Evolutionary conservation across 1,140 invertebrate species (phyloP).

Genomic region (Atta texana): DNA sequence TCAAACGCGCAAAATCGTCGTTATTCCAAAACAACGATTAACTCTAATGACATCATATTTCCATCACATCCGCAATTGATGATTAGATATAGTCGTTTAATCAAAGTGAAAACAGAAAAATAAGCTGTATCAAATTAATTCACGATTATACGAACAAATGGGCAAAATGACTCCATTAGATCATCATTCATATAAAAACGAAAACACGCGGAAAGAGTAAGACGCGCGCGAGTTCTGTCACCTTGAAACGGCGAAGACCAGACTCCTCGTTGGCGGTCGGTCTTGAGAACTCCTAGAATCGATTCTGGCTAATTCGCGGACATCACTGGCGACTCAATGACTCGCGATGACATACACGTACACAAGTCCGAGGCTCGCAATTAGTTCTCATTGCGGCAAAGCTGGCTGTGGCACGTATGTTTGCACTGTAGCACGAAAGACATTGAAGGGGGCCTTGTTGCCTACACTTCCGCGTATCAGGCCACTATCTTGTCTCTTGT

Average conservation of each 20-base stretch:
- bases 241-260: not conserved
- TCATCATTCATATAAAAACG: slow-evolving; percentile 13
- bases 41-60: slow-evolving; percentile 11
- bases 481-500: slow-evolving; percentile 79
- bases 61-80: not conserved
- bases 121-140: not conserved
- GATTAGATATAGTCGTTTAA: slow-evolving; percentile 1
- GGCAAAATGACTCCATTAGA: slow-evolving; percentile 13
- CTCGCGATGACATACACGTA: slow-evolving; percentile 24
- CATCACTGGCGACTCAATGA: slow-evolving; percentile 28
- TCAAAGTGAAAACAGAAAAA: not conserved
- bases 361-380: slow-evolving; percentile 65
- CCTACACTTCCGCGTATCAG: slow-evolving; percentile 84
- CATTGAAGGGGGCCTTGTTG: slow-evolving; percentile 85
- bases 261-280: slow-evolving; percentile 4
- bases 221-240: not conserved
- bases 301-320: slow-evolving; percentile 49
- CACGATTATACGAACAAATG: not conserved
- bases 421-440: slow-evolving; percentile 74
- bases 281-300: slow-evolving; percentile 53
- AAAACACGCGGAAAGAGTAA: slow-evolving; percentile 6
- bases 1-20: slow-evolving; percentile 26
- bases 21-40: slow-evolving; percentile 14
- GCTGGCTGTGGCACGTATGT: slow-evolving; percentile 68
- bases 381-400: slow-evolving; percentile 76